phyloP scores from a whole-genome alignment of 1,140 invertebrate species.

The Aricia agestis region DNA sequence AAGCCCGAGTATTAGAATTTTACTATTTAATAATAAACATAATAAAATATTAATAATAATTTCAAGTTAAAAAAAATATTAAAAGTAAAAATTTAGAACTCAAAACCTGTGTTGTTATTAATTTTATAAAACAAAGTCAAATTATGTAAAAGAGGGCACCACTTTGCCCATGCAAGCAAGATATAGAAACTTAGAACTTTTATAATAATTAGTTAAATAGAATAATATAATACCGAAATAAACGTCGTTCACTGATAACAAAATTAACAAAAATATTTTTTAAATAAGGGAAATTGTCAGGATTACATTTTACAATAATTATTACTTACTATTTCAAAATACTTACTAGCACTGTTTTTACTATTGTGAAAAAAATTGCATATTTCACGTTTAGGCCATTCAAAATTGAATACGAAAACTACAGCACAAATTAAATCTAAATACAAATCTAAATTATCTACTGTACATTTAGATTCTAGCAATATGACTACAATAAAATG shows the following conservation, averaged over 20 bases:
- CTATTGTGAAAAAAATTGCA: conserved; percentile 2
- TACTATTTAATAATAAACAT: neutral
- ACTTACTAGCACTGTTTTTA: neutral
- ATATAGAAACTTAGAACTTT: no score
- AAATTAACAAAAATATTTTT: no score
- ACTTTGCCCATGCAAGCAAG: no score
- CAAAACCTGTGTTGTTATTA: neutral
- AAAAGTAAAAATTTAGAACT: neutral
- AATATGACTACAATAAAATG: conserved; percentile 37
- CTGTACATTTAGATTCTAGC: conserved; percentile 31
- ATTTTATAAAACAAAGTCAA: neutral
- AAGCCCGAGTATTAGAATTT: neutral
- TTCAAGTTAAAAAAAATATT: neutral
- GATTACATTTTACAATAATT: no score
- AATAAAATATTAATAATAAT: neutral
- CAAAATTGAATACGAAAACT: conserved; percentile 5
- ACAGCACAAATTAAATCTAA: conserved; percentile 18
- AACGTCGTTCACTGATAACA: no score
- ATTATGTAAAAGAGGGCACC: no score
- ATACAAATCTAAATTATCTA: conserved; percentile 32
- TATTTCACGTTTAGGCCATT: conserved; percentile 4
- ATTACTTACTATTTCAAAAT: no score
- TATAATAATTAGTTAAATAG: no score
- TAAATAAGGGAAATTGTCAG: no score
- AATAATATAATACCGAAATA: no score